A percentile compares a stretch with the other conserved stretches of the same genome.
Conservation (phyloP, 2,797 vertebrate genomes). For the Betta splendens region DNA sequence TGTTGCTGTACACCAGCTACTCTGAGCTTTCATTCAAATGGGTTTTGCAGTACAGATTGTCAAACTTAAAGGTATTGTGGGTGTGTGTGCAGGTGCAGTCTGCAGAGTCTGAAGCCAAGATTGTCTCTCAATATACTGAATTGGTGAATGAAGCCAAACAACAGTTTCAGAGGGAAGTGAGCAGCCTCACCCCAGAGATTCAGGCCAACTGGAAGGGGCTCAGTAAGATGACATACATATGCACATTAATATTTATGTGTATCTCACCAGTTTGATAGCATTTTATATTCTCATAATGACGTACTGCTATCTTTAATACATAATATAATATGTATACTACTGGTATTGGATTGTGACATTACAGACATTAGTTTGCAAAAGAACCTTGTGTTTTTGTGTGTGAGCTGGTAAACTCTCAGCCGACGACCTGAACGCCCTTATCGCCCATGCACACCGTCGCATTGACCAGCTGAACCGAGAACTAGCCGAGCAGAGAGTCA, state of each 20-base stretch:
- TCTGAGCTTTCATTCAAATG: too few relatives aligned
- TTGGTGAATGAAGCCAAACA: slow-evolving; percentile 91
- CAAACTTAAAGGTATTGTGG: background rate
- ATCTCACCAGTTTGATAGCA: too few relatives aligned
- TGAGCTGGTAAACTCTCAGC: slow-evolving; percentile 88
- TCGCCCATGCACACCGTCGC: slow-evolving; percentile 93
- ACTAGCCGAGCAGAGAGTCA: slow-evolving; percentile 89
- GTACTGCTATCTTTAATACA: background rate
- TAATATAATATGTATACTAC: background rate
- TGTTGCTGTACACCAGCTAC: too few relatives aligned
- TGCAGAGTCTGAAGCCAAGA: slow-evolving; percentile 92
- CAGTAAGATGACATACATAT: slow-evolving; percentile 83
- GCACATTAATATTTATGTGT: too few relatives aligned
- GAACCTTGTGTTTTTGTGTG: slow-evolving; percentile 15
- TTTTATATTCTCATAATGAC: too few relatives aligned
- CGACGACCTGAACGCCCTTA: slow-evolving; percentile 92
- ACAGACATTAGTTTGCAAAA: background rate
- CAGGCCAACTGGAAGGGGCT: slow-evolving; percentile 94
- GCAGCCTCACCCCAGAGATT: slow-evolving; percentile 93
- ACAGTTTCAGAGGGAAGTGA: slow-evolving; percentile 92
- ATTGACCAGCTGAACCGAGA: slow-evolving; percentile 93
- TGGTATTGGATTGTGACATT: background rate
- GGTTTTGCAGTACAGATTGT: background rate
- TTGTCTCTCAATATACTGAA: slow-evolving; percentile 94
- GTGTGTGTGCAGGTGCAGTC: slow-evolving; percentile 84